Conservation (phyloP, 53 echinoderm and acorn worm species). For the Crossaster papposus region DNA sequence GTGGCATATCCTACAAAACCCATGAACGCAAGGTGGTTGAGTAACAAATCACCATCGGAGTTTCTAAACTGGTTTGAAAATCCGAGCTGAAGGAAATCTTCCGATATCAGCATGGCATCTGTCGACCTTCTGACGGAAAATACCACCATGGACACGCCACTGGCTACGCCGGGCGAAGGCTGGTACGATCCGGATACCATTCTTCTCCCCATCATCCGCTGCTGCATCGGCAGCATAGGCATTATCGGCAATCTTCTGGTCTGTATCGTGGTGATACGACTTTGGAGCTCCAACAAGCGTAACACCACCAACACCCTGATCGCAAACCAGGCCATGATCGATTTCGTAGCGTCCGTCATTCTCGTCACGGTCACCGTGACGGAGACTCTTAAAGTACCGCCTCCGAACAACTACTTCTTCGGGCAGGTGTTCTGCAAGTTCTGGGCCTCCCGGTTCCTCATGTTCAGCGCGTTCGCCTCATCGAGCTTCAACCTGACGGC, state of each 20-base stretch:
- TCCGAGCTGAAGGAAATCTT: not conserved
- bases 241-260: constrained; percentile 72
- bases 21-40: too few species aligned
- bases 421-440: constrained; percentile 73
- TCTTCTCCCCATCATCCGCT: constrained; percentile 2
- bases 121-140: not conserved
- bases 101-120: constrained; percentile 3
- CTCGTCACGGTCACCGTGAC: constrained; percentile 62
- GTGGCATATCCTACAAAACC: not conserved
- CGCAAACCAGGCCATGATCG: constrained; percentile 81
- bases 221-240: constrained; percentile 53
- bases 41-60: too few species aligned
- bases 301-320: constrained; percentile 78
- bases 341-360: constrained; percentile 67
- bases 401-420: constrained; percentile 27
- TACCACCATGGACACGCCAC: not conserved
- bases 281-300: constrained; percentile 57
- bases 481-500: constrained; percentile 82
- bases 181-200: constrained; percentile 19
- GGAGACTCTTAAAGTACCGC: constrained; percentile 18
- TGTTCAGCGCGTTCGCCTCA: constrained; percentile 71
- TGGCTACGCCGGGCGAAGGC: not conserved
- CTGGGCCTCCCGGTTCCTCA: constrained; percentile 66
- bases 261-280: constrained; percentile 65
- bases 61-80: too few species aligned